phyloP scores from a whole-genome alignment of 2,797 vertebrate species.

The Distichodus sexfasciatus region DNA sequence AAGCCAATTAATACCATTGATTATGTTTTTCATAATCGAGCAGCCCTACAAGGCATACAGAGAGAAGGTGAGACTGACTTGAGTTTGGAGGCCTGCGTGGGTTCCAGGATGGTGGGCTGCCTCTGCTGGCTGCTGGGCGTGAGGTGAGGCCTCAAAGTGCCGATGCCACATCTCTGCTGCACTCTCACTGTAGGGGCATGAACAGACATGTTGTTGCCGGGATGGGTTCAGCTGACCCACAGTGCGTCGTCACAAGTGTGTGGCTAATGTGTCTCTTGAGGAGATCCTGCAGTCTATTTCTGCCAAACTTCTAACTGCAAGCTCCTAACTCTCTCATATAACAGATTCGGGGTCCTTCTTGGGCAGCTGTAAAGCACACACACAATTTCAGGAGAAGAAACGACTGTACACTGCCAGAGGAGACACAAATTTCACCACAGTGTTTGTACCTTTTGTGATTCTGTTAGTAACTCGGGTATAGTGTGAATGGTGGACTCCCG shows the following conservation, averaged over 20 bases:
- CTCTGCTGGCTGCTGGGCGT: slow-evolving; percentile 94
- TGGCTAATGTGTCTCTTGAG: slow-evolving; percentile 78
- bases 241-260: neutral
- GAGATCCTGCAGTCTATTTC: slow-evolving; percentile 73
- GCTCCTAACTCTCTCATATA: slow-evolving; percentile 90
- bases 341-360: slow-evolving; percentile 79
- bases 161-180: slow-evolving; percentile 91
- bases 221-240: too few relatives aligned
- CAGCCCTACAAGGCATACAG: neutral
- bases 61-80: slow-evolving; percentile 73
- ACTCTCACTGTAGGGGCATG: slow-evolving; percentile 73
- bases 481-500: slow-evolving; percentile 87
- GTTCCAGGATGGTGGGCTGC: slow-evolving; percentile 92
- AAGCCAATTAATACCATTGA: too few relatives aligned
- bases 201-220: neutral
- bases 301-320: slow-evolving; percentile 88
- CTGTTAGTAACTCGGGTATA: slow-evolving; percentile 77
- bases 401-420: neutral
- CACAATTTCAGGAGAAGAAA: slow-evolving; percentile 1
- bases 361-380: slow-evolving; percentile 61
- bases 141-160: slow-evolving; percentile 83
- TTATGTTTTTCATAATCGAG: neutral
- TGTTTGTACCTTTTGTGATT: slow-evolving; percentile 59
- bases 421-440: fast-evolving
- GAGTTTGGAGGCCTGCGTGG: slow-evolving; percentile 90